phyloP scores from a whole-genome alignment of 2,888 invertebrate species.

The Oscheius sp. region DNA sequence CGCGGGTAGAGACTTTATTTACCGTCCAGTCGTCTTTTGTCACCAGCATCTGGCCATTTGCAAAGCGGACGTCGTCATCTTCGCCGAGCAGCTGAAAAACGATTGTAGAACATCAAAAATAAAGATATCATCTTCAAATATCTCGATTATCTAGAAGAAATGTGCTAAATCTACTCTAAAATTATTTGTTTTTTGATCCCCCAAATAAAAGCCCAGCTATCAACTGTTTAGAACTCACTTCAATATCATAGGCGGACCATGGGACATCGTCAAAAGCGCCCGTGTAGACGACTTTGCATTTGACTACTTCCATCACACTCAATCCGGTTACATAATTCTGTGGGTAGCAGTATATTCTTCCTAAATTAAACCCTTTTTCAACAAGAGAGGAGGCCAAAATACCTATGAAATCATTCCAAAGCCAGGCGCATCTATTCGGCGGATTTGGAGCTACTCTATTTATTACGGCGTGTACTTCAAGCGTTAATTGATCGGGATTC shows the following conservation, averaged over 20 bases:
- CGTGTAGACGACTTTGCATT: slow-evolving; percentile 42
- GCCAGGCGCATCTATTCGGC: slow-evolving; percentile 46
- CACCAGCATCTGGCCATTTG: slow-evolving; percentile 43
- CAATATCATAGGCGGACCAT: slow-evolving; percentile 44
- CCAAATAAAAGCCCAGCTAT: background rate
- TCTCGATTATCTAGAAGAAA: background rate
- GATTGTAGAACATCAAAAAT: background rate
- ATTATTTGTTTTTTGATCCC: background rate
- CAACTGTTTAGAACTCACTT: slow-evolving; percentile 10
- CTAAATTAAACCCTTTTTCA: too few relatives aligned
- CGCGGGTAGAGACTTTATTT: slow-evolving; percentile 2
- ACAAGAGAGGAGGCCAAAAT: background rate
- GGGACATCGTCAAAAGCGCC: slow-evolving; percentile 57
- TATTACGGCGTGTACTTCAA: slow-evolving; percentile 42
- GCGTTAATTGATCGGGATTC: slow-evolving; percentile 8
- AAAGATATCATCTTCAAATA: background rate
- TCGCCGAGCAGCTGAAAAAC: slow-evolving; percentile 31
- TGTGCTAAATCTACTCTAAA: background rate
- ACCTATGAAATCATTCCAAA: slow-evolving; percentile 63
- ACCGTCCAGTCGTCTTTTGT: slow-evolving; percentile 54
- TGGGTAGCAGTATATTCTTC: slow-evolving; percentile 45
- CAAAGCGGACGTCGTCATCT: slow-evolving; percentile 33
- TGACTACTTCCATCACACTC: slow-evolving; percentile 40
- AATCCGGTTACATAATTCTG: slow-evolving; percentile 24
- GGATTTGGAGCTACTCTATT: slow-evolving; percentile 48